A percentile compares a stretch with the other conserved stretches of the same genome.
Evolutionary conservation across 2,797 vertebrate species (phyloP).

Genomic region (Odontamblyopus lacepedii): DNA sequence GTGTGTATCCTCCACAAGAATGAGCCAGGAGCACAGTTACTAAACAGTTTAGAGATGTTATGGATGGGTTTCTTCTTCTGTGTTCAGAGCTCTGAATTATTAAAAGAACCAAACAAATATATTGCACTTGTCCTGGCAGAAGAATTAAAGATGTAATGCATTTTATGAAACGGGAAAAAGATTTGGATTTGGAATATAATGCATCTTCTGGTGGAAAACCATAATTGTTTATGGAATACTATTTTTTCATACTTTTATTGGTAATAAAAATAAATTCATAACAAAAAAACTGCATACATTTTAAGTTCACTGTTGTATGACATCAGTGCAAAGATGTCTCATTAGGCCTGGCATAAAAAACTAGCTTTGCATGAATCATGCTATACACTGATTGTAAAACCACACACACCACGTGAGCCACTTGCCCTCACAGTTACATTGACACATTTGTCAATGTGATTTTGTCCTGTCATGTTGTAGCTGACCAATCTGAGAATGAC

Average conservation of each 20-base stretch:
- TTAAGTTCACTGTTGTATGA: background rate
- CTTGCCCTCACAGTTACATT: background rate
- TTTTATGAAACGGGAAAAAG: background rate
- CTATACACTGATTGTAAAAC: background rate
- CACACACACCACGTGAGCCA: background rate
- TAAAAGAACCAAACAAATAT: background rate
- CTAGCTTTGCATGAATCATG: background rate
- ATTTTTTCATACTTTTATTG: background rate
- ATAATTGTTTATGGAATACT: background rate
- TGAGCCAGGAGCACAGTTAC: conserved; percentile 3
- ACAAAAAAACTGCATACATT: background rate
- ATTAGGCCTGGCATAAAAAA: background rate
- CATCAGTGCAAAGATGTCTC: background rate
- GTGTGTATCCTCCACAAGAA: background rate
- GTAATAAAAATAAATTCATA: background rate
- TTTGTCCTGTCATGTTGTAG: conserved; percentile 11
- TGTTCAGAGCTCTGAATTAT: background rate
- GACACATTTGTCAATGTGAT: background rate
- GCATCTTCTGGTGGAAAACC: background rate
- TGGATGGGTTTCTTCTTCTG: conserved; percentile 5
- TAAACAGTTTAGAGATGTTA: conserved; percentile 15
- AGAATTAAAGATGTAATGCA: background rate
- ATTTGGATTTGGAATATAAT: background rate
- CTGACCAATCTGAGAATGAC: conserved; percentile 28
- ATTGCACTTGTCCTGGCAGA: background rate